Conservation (phyloP, 2,797 vertebrate species). For the Megalops cyprinoides region DNA sequence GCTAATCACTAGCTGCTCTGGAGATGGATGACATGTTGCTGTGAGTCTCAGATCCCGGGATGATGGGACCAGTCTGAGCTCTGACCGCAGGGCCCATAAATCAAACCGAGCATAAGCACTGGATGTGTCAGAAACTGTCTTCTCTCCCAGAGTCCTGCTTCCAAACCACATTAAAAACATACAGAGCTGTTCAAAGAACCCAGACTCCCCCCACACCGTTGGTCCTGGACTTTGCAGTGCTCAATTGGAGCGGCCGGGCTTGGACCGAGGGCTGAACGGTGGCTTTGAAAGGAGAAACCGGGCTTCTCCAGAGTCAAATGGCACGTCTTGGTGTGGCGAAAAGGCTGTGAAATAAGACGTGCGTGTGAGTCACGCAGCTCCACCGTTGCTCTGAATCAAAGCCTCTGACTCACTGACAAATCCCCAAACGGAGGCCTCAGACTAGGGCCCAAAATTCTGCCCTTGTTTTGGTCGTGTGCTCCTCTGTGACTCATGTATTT, state of each 20-base stretch:
- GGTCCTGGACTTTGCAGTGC: slow-evolving; percentile 31
- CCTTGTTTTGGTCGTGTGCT: background rate
- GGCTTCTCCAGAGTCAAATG: background rate
- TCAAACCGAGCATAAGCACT: slow-evolving; percentile 61
- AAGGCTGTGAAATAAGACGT: background rate
- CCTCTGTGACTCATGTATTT: background rate
- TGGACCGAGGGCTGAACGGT: slow-evolving; percentile 58
- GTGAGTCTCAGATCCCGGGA: background rate
- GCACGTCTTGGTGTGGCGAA: background rate
- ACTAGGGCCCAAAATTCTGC: background rate
- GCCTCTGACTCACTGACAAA: slow-evolving; percentile 15
- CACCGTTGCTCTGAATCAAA: background rate
- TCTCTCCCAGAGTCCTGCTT: slow-evolving; percentile 43
- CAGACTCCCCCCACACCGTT: slow-evolving; percentile 54
- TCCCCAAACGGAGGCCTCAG: background rate
- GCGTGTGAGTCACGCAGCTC: background rate
- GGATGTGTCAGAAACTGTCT: slow-evolving; percentile 47
- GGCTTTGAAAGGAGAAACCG: slow-evolving; percentile 42
- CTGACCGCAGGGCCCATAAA: slow-evolving; percentile 59
- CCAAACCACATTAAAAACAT: slow-evolving; percentile 51
- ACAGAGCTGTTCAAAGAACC: slow-evolving; percentile 59
- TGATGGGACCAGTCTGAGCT: slow-evolving; percentile 43
- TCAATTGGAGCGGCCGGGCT: slow-evolving; percentile 56
- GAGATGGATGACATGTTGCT: background rate
- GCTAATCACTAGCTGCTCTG: background rate